A percentile compares a stretch with the other conserved stretches of the same genome.
These are phyloP conservation scores for Desmodus rotundus DNA, from an alignment of 2,113 vertebrate genomes.

Conservation along the genomic window DNA sequence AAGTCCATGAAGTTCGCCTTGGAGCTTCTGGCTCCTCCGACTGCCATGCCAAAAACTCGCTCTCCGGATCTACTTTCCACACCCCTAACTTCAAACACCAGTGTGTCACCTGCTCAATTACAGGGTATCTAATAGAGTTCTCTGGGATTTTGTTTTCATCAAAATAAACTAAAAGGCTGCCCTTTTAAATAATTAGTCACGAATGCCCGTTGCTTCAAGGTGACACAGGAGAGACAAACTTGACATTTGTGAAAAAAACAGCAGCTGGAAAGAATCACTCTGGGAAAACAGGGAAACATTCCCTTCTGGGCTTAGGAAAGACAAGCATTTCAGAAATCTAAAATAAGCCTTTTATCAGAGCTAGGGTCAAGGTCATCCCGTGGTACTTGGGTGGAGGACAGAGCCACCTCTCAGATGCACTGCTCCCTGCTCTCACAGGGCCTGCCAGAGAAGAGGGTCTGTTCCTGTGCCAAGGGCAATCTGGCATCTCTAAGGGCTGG, in stretches of 20 bases:
- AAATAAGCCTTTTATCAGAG: conserved; percentile 35
- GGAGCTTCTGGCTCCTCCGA: not conserved
- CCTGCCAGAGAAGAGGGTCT: not conserved
- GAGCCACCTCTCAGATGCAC: not conserved
- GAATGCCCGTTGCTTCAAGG: conserved; percentile 45
- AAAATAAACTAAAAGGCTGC: conserved; percentile 46
- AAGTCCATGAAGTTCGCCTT: not conserved
- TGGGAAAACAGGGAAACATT: not conserved
- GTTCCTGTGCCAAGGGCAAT: not conserved
- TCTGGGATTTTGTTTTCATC: conserved; percentile 38
- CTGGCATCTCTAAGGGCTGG: conserved; percentile 37
- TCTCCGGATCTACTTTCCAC: not conserved
- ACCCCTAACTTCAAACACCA: not conserved
- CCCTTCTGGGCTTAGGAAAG: not conserved
- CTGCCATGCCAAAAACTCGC: not conserved
- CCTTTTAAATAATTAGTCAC: conserved; percentile 53
- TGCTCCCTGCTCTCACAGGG: not conserved
- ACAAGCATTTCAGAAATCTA: conserved; percentile 34
- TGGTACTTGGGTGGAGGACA: not conserved
- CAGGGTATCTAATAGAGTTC: not conserved
- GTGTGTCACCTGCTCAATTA: conserved; percentile 27
- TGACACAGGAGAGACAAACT: conserved; percentile 34
- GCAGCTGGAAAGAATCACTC: conserved; percentile 43
- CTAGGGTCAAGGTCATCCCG: not conserved
- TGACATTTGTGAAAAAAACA: conserved; percentile 43